A percentile compares a stretch with the other conserved stretches of the same genome.
phyloP scores from a whole-genome alignment of 2,888 invertebrate species.

The Apodemia duryi region DNA sequence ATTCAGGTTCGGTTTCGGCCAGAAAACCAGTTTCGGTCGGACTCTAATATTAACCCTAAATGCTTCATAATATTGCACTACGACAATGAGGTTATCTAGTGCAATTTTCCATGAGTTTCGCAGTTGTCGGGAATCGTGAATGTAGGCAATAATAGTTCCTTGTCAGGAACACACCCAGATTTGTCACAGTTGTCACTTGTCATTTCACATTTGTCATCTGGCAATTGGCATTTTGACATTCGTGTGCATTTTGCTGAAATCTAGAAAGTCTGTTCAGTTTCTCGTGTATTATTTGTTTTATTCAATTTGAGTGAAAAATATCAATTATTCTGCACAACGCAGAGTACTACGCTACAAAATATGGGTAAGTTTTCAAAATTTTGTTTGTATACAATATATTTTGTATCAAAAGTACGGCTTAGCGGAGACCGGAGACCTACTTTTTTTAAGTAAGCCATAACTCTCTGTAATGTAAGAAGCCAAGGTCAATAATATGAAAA shows the following conservation, averaged over 20 bases:
- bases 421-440: background rate
- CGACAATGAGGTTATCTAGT: no score
- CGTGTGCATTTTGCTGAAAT: slow-evolving; percentile 3
- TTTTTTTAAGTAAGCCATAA: background rate
- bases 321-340: background rate
- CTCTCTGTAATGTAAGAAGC: background rate
- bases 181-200: no score
- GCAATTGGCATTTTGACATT: no score
- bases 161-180: no score
- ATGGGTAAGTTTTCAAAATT: slow-evolving; percentile 1
- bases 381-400: background rate
- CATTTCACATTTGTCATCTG: background rate
- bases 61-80: no score
- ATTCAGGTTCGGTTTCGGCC: no score
- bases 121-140: no score
- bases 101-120: no score
- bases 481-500: background rate
- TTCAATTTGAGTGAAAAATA: background rate
- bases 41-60: no score
- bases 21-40: no score
- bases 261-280: slow-evolving; percentile 6
- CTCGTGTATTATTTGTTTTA: background rate
- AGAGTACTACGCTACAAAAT: background rate
- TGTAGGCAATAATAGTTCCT: no score
- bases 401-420: background rate